These are phyloP conservation scores for Siderastrea siderea DNA, from an alignment of 92 coral and sea anemone genomes.

Conservation along the genomic window DNA sequence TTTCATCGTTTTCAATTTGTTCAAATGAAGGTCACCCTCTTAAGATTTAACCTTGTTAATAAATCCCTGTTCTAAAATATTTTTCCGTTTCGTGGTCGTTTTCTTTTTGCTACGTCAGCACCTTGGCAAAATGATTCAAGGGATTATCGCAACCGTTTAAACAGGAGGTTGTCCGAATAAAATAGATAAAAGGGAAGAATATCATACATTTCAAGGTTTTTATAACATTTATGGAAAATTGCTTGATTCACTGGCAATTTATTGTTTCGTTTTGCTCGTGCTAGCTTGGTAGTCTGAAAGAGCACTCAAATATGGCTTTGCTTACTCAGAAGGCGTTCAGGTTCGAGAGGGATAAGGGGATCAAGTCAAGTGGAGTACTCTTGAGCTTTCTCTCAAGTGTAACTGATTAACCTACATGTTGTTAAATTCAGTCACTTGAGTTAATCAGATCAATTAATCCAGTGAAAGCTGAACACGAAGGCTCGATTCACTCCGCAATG, in stretches of 20 bases:
- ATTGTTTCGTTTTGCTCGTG: not conserved
- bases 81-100: not conserved
- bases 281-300: not conserved
- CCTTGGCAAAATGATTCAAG: not conserved
- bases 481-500: not conserved
- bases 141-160: not conserved
- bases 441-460: slow-evolving; percentile 11
- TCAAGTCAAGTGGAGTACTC: slow-evolving; percentile 23
- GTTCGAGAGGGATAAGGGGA: not conserved
- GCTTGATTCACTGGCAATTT: not conserved
- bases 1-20: slow-evolving; percentile 15
- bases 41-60: not conserved
- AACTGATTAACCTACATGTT: not conserved
- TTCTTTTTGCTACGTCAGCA: not conserved
- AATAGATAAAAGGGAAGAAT: not conserved
- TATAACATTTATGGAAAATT: not conserved
- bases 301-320: not conserved
- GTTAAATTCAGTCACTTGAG: slow-evolving; percentile 11
- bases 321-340: not conserved
- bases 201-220: not conserved
- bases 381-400: slow-evolving; percentile 7
- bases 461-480: slow-evolving; percentile 6
- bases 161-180: not conserved
- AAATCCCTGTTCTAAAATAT: not conserved
- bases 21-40: slow-evolving; percentile 2